phyloP scores from a whole-genome alignment of 30 jellyfish, hydroid and myxozoan species.

The Aurelia aurita complex sp. Pacific region DNA sequence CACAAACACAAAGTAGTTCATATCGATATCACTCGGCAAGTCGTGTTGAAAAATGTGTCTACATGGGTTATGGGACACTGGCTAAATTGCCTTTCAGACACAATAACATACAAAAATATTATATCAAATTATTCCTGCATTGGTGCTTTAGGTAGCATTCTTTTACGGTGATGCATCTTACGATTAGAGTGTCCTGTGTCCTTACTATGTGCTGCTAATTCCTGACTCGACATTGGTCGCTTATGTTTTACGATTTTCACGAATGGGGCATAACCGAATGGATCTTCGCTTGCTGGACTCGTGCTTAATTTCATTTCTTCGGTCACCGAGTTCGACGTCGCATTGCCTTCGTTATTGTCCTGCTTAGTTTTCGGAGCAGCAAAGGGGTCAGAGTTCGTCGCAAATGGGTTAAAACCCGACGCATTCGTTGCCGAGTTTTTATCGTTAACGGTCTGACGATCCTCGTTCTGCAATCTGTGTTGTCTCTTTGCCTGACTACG shows the following conservation, averaged over 20 bases:
- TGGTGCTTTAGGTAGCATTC: conserved; percentile 64
- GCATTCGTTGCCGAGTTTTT: not conserved
- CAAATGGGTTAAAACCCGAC: conserved; percentile 20
- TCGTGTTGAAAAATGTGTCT: too few relatives aligned
- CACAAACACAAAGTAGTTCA: too few relatives aligned
- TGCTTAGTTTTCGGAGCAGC: not conserved
- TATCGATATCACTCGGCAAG: too few relatives aligned
- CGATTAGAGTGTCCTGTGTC: conserved; percentile 20
- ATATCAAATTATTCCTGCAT: conserved; percentile 17
- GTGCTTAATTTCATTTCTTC: conserved; percentile 22
- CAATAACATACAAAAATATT: not conserved
- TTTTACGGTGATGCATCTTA: conserved; percentile 40
- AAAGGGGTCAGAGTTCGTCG: conserved; percentile 23
- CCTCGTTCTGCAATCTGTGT: not conserved
- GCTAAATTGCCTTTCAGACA: not conserved
- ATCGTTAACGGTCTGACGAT: not conserved
- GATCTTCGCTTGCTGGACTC: conserved; percentile 67
- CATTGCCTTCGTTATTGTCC: not conserved
- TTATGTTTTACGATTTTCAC: conserved; percentile 49
- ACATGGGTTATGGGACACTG: too few relatives aligned
- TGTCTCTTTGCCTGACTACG: not conserved
- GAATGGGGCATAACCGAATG: conserved; percentile 90
- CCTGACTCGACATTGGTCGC: conserved; percentile 64
- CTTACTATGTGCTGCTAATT: conserved; percentile 29
- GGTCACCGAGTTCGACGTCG: not conserved